Evolutionary conservation across 2,113 vertebrate genomes (phyloP), one percentile per base, ranked within the genome.

Genomic region (Macheiramphus alcinus): DNA sequence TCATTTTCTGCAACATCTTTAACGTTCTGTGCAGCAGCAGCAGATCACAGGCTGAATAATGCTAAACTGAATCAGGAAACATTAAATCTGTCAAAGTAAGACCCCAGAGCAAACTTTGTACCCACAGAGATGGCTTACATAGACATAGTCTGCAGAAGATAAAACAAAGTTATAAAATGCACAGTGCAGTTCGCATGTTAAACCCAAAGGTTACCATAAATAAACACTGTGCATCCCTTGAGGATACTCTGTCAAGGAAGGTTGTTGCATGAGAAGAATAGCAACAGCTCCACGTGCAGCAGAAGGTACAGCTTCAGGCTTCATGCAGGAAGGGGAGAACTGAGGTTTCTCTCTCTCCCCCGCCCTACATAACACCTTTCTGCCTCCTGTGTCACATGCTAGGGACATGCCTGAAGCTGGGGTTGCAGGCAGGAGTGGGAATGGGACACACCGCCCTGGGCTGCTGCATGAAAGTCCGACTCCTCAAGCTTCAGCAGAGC

Each of bases 281-380:
- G 36, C 4, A 2, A n/a, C 40, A 82, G 25, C 29, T 94, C 68
- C 76, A 10, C 0, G 2, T 27, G 61, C 56, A 81, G 61, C 45
- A 81, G 73, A 22, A 74, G 58, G 27, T 48, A 59, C 5, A 42
- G 26, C 26, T 79, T 61, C 79, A 68, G 68, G n/a, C 13, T 52
- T 83, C 22, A 3, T 4, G 40, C 8, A 84, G 40, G 27, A 56
- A 73, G 20, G 40, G 3, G 13, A 45, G 16, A 45, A 32, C 27
- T 10, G 48, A 95, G 58, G 11, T 34, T 91, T 86, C 26, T 23
- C 16, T 27, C 22, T 76, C 18, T 31, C 3, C 3, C 5, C 11
- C n/a, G n/a, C n/a, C 4, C 20, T 26, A 6, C 5, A 8, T 7
- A n/a, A 52, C 0, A 2, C 20, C n/a, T 40, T 43, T 65, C 40